Conservation (phyloP, 2,113 vertebrate genomes). For the Sminthopsis crassicaudata region DNA sequence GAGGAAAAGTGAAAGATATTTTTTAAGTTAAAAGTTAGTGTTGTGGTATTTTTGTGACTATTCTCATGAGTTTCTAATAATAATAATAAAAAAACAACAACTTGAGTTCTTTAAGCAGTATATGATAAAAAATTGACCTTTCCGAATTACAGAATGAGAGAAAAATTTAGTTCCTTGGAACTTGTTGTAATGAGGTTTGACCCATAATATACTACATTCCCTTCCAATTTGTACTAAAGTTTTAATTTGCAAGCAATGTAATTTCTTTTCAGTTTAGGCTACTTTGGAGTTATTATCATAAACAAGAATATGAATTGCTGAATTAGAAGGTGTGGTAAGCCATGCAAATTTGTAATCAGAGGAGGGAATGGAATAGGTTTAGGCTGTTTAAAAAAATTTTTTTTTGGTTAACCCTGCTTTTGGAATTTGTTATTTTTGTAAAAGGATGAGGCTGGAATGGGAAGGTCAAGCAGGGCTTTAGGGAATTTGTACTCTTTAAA, state of each 20-base stretch:
- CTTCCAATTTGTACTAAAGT: constrained; percentile 67
- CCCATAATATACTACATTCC: constrained; percentile 45
- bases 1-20: not conserved
- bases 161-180: constrained; percentile 35
- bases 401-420: constrained; percentile 45
- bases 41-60: not conserved
- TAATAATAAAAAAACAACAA: constrained; percentile 19
- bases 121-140: constrained; percentile 26
- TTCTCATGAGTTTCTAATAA: not conserved
- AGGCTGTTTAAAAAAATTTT: not conserved
- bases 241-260: constrained; percentile 65
- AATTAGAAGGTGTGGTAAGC: constrained; percentile 68
- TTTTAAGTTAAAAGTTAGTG: constrained; percentile 21
- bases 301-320: constrained; percentile 69
- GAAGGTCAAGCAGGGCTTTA: not conserved
- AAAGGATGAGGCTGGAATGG: not conserved
- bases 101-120: not conserved
- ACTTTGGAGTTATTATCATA: constrained; percentile 52
- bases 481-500: not conserved
- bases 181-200: constrained; percentile 58
- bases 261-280: constrained; percentile 75
- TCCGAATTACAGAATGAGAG: constrained; percentile 45
- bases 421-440: constrained; percentile 16
- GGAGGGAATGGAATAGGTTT: constrained; percentile 45
- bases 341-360: constrained; percentile 64